Evolutionary conservation across 2,797 vertebrate genomes (phyloP).

Genomic region (Potorous gilbertii): DNA sequence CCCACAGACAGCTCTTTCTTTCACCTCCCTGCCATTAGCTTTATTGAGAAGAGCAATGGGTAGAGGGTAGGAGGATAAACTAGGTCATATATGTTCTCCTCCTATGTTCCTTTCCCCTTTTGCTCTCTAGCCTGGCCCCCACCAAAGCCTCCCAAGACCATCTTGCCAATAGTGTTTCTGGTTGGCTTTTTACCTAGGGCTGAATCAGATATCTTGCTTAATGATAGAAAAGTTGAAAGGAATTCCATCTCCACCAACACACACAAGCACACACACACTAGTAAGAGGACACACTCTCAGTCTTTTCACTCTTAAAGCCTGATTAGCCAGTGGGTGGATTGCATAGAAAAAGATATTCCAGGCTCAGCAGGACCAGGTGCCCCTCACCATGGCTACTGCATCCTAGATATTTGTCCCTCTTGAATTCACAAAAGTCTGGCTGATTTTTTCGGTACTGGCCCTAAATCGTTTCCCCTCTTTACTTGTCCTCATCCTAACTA

Average conservation of each 20-base stretch:
- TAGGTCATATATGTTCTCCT: neutral
- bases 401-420: neutral
- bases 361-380: conserved; percentile 7
- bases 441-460: neutral
- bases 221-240: conserved; percentile 54
- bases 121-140: neutral
- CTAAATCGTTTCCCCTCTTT: neutral
- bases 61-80: neutral
- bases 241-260: conserved; percentile 8
- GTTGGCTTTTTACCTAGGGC: conserved; percentile 70
- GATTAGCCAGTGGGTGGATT: neutral
- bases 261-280: neutral
- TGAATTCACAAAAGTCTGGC: conserved; percentile 17
- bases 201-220: conserved; percentile 62
- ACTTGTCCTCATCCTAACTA: conserved; percentile 55
- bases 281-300: conserved; percentile 17
- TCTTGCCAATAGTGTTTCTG: conserved; percentile 63
- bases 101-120: neutral
- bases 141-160: conserved; percentile 1
- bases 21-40: conserved; percentile 24
- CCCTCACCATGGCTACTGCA: neutral
- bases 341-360: conserved; percentile 40
- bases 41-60: conserved; percentile 32
- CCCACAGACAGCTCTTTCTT: conserved; percentile 56
- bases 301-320: conserved; percentile 28